Evolutionary conservation across 2,888 invertebrate species (phyloP), one percentile per base, ranked within the genome.

Genomic region (Ophraella communa): DNA sequence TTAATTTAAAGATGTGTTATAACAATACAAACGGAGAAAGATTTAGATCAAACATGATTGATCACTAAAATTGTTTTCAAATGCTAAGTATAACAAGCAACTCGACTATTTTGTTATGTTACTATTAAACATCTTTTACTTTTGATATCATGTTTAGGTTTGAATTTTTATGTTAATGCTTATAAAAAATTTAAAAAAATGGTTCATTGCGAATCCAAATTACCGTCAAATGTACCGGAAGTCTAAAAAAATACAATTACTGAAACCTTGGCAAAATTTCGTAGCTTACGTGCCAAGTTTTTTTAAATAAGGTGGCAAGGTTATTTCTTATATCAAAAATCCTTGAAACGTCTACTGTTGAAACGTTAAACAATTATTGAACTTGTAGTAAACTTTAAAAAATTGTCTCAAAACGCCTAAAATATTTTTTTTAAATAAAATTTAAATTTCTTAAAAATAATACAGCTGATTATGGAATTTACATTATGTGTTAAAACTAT

Each of bases 281-380:
- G 7, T 14, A 14, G 14, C 7, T 17, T 51, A 4, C 10, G 14
- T 51, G 49, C 27, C 49, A 51, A 51, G 1, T 14, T 51, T 51
- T 51, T 49, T 51, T 8, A 24, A 27, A 14, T 51, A 51, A 51
- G 8, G 45, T 21, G 14, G n/a, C 49, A 51, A 51, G 49, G 49
- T 51, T 51, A 17, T 23, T 27, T 0, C 7, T 23, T 14, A 24
- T 11, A 11, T 3, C 11, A 7, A 24, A 17, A 23, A 51, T 14
- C 49, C 49, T 51, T 51, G 49, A 51, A 51, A 27, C 8, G 7
- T 8, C 11, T 10, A 30, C 11, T 30, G 30, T 18, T 47, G 45
- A 17, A 47, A 11, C 7, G 21, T 27, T 27, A 2, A 17, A 51
- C 24, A 18, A 21, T 11, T 18, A 21, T 8, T 21, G 7, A 51